A percentile compares a stretch with the other conserved stretches of the same genome.
phyloP scores from a whole-genome alignment of 2,113 vertebrate species.

The Tachysurus vachellii region DNA sequence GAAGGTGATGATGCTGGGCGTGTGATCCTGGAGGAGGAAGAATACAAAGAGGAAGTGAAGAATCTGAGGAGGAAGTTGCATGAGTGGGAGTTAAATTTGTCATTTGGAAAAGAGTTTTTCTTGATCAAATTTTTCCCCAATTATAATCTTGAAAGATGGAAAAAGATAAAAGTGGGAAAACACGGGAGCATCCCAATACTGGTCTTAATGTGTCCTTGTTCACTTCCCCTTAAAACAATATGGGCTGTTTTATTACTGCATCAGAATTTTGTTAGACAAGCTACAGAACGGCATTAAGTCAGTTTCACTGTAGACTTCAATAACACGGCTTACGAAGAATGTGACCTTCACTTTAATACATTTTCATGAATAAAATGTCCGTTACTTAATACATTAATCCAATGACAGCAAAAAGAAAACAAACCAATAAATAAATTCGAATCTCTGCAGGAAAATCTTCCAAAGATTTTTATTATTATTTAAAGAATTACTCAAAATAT shows the following conservation, averaged over 20 bases:
- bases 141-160: slow-evolving; percentile 3
- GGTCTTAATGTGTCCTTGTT: not conserved
- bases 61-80: slow-evolving; percentile 31
- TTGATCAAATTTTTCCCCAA: not conserved
- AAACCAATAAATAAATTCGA: not conserved
- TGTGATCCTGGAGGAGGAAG: slow-evolving; percentile 64
- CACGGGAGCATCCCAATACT: not conserved
- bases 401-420: not conserved
- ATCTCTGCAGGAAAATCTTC: not conserved
- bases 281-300: not conserved
- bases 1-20: slow-evolving; percentile 55
- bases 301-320: not conserved
- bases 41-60: slow-evolving; percentile 47
- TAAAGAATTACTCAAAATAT: not conserved
- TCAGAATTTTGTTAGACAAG: not conserved
- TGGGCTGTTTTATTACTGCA: not conserved
- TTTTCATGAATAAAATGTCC: not conserved
- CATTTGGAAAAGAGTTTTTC: not conserved
- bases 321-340: not conserved
- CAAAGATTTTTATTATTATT: not conserved
- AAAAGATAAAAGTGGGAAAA: not conserved
- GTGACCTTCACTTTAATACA: not conserved
- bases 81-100: not conserved
- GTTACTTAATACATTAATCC: too few relatives aligned
- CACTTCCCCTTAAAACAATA: not conserved